Evolutionary conservation across 30 jellyfish, hydroid and myxozoan genomes (phyloP), one percentile per base, ranked within the genome.

Genomic region (Nemopilema nomurai): DNA sequence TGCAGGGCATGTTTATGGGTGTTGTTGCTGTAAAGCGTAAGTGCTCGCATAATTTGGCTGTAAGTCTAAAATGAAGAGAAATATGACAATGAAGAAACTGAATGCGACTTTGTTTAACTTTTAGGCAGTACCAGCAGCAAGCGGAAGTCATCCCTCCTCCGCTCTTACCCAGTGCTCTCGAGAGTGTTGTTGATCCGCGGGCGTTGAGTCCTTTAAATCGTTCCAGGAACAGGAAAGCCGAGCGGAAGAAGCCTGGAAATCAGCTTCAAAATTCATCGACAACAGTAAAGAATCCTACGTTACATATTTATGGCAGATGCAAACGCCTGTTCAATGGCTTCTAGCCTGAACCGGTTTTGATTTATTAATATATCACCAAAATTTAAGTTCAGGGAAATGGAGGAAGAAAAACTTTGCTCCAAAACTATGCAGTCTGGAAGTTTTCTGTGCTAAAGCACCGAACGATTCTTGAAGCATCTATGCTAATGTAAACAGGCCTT

Each of bases 191-290:
- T 0, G 96, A 92, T 57, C 98, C 98, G 51, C 27, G 91, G 51
- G 88, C 92, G 21, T 26, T 92, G 49, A 92, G 97, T 74, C 98
- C 98, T 18, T 77, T 92, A 51, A 96, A 74, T 31, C 85, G 98
- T 20, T 66, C 94, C 18, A 51, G 98, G 51, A 86, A 52, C 49
- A 75, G 90, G 50, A 92, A 87, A 69, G 76, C 90, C 18, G 96
- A 86, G 65, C 85, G 81, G 66, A 76, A 65, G 29, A 85, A 85
- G 62, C 27, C 17, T 23, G 51, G 63, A 0, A 50, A 62, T 13
- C n/a, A 70, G 23, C 20, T 8, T 25, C 73, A 71, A 16, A 62
- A 16, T n/a, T 25, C 28, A 49, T 25, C 92, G 13, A 31, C 82
- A n/a, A 64, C 73, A 86, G 92, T 83, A 18, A 74, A 16, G 18